These are phyloP conservation scores for Callyntrura guangdongensis DNA, from an alignment of 2,888 invertebrate genomes.

Conservation along the genomic window DNA sequence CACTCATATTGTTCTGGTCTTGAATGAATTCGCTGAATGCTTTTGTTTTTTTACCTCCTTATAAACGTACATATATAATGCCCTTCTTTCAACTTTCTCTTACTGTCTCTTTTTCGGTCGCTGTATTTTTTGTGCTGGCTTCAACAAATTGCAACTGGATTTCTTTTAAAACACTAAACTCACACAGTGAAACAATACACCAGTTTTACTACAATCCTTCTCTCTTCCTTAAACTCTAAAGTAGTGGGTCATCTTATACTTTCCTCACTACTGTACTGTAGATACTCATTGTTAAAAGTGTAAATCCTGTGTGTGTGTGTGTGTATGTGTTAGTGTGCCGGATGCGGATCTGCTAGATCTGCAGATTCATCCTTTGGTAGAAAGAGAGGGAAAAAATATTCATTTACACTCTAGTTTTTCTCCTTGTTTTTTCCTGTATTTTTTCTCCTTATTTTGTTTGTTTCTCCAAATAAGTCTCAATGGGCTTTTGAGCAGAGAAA, in stretches of 20 bases:
- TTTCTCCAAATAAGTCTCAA: slow-evolving; percentile 54
- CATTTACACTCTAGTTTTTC: slow-evolving; percentile 35
- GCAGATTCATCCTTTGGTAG: slow-evolving; percentile 32
- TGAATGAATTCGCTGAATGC: slow-evolving; percentile 52
- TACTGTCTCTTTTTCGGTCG: neutral
- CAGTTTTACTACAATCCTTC: neutral
- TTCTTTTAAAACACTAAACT: slow-evolving; percentile 7
- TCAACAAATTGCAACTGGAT: slow-evolving; percentile 33
- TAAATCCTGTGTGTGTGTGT: slow-evolving; percentile 20
- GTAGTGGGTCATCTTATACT: slow-evolving; percentile 27
- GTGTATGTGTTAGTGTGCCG: neutral
- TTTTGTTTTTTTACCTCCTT: neutral
- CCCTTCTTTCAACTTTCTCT: no score
- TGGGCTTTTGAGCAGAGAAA: slow-evolving; percentile 24
- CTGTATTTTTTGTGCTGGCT: neutral
- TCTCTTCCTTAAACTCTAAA: neutral
- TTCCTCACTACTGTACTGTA: neutral
- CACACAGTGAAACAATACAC: neutral
- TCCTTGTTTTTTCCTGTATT: slow-evolving; percentile 30
- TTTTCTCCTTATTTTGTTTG: slow-evolving; percentile 21
- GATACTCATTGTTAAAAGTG: slow-evolving; percentile 31
- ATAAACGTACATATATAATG: no score
- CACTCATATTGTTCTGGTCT: slow-evolving; percentile 43
- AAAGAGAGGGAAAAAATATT: neutral
- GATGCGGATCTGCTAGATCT: slow-evolving; percentile 34